These are phyloP conservation scores for Chloroceryle aenea DNA, from an alignment of 2,113 vertebrate genomes.

Conservation along the genomic window DNA sequence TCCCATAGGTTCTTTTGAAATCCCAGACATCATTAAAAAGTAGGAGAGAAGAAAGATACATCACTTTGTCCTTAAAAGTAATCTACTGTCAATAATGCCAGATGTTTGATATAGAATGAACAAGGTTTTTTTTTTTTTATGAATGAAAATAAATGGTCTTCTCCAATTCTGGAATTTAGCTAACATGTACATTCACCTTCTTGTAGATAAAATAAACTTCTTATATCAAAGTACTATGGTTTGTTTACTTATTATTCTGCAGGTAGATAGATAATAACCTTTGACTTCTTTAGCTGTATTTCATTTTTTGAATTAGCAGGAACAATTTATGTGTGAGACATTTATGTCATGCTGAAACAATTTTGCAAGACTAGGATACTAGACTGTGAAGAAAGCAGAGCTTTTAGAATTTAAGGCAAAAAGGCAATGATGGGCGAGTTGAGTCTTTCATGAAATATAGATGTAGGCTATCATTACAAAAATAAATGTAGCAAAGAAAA, in stretches of 20 bases:
- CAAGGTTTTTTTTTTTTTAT: background rate
- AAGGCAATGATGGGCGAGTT: background rate
- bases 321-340: background rate
- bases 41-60: background rate
- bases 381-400: background rate
- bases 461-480: background rate
- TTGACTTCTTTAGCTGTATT: background rate
- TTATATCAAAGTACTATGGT: background rate
- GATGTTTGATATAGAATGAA: background rate
- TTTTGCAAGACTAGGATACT: background rate
- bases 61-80: background rate
- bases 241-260: background rate
- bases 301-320: background rate
- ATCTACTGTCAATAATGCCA: background rate
- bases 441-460: background rate
- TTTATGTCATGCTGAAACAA: background rate
- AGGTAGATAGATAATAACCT: background rate
- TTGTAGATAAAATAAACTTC: background rate
- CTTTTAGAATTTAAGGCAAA: background rate
- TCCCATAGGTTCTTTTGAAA: constrained; percentile 33
- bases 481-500: background rate
- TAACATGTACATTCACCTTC: background rate
- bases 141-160: background rate
- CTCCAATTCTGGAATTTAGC: background rate
- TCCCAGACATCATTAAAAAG: constrained; percentile 21